phyloP scores from a whole-genome alignment of 1,140 invertebrate species.

The Diabrotica undecimpunctata region DNA sequence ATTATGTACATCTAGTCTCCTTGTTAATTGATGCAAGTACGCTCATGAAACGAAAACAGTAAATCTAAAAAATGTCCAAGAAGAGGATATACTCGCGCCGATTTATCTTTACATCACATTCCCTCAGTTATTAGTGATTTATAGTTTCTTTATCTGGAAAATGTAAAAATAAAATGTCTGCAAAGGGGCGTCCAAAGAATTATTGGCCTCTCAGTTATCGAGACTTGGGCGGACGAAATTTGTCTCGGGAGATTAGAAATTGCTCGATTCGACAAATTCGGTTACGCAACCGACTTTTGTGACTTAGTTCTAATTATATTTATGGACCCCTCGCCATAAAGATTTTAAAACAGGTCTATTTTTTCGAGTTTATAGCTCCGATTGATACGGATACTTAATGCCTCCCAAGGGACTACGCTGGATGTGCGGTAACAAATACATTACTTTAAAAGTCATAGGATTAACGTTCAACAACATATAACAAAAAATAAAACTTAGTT shows the following conservation, averaged over 20 bases:
- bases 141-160: slow-evolving; percentile 21
- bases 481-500: too few relatives aligned
- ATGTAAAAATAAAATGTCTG: slow-evolving; percentile 21
- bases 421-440: too few relatives aligned
- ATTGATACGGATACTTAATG: too few relatives aligned
- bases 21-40: neutral
- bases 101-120: slow-evolving; percentile 20
- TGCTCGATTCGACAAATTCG: slow-evolving; percentile 22
- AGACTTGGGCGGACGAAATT: slow-evolving; percentile 12
- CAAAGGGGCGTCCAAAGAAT: slow-evolving; percentile 14
- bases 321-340: neutral
- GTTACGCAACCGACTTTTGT: slow-evolving; percentile 15
- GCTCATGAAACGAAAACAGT: neutral
- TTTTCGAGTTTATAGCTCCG: too few relatives aligned
- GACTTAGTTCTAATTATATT: slow-evolving; percentile 16
- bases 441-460: too few relatives aligned
- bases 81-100: slow-evolving; percentile 9
- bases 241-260: slow-evolving; percentile 22
- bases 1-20: too few relatives aligned
- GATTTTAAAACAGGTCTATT: too few relatives aligned
- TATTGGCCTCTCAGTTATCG: slow-evolving; percentile 15
- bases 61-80: slow-evolving; percentile 7
- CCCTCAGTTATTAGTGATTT: slow-evolving; percentile 20
- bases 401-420: too few relatives aligned
- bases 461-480: too few relatives aligned